A percentile compares a stretch with the other conserved stretches of the same genome.
Evolutionary conservation across 1,140 invertebrate genomes (phyloP).

Genomic region (Sminthurinus signatus): DNA sequence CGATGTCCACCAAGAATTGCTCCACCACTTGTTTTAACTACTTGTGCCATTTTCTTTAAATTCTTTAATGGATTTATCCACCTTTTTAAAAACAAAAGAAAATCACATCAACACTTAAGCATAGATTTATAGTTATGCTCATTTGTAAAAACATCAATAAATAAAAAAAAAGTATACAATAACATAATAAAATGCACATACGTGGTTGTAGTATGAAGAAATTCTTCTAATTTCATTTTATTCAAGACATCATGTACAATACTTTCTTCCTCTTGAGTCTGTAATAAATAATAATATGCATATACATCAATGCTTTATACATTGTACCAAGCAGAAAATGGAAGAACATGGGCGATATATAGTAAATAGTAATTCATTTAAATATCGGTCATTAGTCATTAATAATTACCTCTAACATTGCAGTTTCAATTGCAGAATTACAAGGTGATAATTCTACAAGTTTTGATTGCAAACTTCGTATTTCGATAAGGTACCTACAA

Average conservation of each 20-base stretch:
- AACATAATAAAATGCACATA: constrained; percentile 10
- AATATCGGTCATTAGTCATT: too few relatives aligned
- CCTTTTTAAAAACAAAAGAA: constrained; percentile 1
- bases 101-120: too few relatives aligned
- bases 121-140: too few relatives aligned
- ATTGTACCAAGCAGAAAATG: too few relatives aligned
- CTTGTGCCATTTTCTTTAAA: constrained; percentile 24
- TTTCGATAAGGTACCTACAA: constrained; percentile 33
- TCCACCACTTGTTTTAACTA: constrained; percentile 16
- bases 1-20: neutral
- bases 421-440: constrained; percentile 12
- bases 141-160: too few relatives aligned
- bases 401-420: constrained; percentile 2
- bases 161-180: neutral
- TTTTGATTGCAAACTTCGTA: constrained; percentile 15
- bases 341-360: too few relatives aligned
- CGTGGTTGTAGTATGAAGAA: constrained; percentile 28
- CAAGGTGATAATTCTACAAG: constrained; percentile 26
- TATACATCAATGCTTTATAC: too few relatives aligned
- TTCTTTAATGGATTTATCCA: constrained; percentile 38
- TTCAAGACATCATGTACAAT: constrained; percentile 12
- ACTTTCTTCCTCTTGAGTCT: constrained; percentile 26
- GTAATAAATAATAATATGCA: too few relatives aligned
- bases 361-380: too few relatives aligned
- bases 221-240: constrained; percentile 24